Percentiles rank a stretch among this genome's conserved stretches.
These are phyloP conservation scores for Trissoscelio sp. DNA, from an alignment of 2,888 invertebrate genomes.

Conservation along the genomic window DNA sequence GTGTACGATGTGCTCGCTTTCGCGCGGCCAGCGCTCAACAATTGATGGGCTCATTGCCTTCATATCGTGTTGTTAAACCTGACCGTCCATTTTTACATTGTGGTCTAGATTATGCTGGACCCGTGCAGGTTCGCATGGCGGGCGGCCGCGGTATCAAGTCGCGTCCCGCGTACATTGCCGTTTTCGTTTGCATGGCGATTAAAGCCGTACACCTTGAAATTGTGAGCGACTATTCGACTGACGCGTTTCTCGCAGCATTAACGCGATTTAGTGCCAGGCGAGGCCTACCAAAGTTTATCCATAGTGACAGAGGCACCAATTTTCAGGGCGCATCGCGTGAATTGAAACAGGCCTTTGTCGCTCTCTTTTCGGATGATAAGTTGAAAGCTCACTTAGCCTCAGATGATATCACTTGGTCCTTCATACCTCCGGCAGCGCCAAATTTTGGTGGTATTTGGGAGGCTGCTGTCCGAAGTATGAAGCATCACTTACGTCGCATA, in stretches of 20 bases:
- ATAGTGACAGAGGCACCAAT: constrained; percentile 1
- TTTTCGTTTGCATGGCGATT: not conserved
- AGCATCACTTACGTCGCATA: not conserved
- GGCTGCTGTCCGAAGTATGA: constrained; percentile 9
- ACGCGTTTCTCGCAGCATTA: not conserved
- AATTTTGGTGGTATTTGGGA: constrained; percentile 13
- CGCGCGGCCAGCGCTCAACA: not conserved
- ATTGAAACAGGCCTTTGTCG: not conserved
- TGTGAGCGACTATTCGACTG: constrained; percentile 4
- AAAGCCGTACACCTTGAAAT: not conserved
- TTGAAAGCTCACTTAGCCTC: not conserved
- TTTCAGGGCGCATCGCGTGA: not conserved
- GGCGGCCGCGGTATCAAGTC: constrained; percentile 7
- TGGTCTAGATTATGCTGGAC: constrained; percentile 1
- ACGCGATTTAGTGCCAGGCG: not conserved
- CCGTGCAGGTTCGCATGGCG: not conserved
- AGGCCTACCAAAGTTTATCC: not conserved
- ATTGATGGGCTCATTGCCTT: not conserved
- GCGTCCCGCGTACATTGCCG: not conserved
- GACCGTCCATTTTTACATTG: not conserved
- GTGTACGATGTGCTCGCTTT: too few relatives aligned
- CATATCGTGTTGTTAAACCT: not conserved
- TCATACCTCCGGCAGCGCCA: constrained; percentile 8
- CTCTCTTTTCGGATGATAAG: not conserved
- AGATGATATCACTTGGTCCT: constrained; percentile 2